Conservation (phyloP, 2,797 vertebrate genomes). For the Gobionotothen gibberifrons region DNA sequence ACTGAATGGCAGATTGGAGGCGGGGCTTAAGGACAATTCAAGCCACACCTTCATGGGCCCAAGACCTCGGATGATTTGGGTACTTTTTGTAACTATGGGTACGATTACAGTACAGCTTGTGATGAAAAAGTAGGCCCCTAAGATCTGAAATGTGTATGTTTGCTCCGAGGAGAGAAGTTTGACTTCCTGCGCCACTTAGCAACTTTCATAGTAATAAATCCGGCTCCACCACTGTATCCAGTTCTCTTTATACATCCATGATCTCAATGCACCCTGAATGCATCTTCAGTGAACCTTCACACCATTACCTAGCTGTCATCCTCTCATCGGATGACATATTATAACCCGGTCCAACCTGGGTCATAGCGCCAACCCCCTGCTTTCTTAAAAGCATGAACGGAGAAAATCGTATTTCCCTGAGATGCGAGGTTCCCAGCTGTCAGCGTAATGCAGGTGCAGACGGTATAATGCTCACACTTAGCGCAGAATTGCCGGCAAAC, state of each 20-base stretch:
- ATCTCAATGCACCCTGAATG: too few species aligned
- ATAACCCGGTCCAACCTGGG: background rate
- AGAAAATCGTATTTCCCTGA: conserved; percentile 16
- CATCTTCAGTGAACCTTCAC: too few species aligned
- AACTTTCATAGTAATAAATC: too few species aligned
- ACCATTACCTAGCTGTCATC: too few species aligned
- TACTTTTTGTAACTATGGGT: background rate
- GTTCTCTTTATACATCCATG: too few species aligned
- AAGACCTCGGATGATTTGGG: too few species aligned
- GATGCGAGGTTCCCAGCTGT: conserved; percentile 17
- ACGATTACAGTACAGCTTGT: background rate
- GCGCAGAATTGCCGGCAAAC: conserved; percentile 29
- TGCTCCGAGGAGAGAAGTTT: background rate
- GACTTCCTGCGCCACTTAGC: background rate
- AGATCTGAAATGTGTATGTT: conserved; percentile 16
- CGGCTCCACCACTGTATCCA: too few species aligned
- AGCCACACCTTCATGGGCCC: too few species aligned
- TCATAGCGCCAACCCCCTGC: conserved; percentile 27
- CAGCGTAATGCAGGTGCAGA: conserved; percentile 50
- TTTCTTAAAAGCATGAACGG: conserved; percentile 18
- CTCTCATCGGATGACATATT: too few species aligned
- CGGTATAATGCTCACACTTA: conserved; percentile 42
- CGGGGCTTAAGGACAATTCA: too few species aligned
- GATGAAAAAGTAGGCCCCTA: conserved; percentile 7
- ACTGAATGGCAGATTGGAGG: too few species aligned